Percentiles rank a stretch among this genome's conserved stretches.
Conservation (phyloP, 2,113 vertebrate genomes). For the Gasterosteus nipponicus region DNA sequence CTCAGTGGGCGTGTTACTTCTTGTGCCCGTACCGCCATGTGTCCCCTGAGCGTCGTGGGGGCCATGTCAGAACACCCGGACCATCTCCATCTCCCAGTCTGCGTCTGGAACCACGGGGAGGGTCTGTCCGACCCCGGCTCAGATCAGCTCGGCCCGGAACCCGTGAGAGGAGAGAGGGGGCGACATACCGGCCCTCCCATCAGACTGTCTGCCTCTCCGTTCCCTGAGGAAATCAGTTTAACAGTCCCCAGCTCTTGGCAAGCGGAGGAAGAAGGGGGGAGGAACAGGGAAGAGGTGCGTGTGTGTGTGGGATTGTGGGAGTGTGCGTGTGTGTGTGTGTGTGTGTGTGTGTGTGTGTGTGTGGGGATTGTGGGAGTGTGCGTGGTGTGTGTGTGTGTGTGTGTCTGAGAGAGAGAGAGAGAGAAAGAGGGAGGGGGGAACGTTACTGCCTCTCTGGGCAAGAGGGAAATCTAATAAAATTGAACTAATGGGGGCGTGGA, state of each 20-base stretch:
- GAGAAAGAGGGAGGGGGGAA: neutral
- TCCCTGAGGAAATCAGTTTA: constrained; percentile 83
- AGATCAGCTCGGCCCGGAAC: constrained; percentile 58
- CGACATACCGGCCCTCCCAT: constrained; percentile 68
- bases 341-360: constrained; percentile 30
- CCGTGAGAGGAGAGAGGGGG: constrained; percentile 57
- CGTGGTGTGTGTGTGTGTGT: constrained; percentile 18
- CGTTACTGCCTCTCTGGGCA: constrained; percentile 78
- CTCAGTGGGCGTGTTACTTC: constrained; percentile 66
- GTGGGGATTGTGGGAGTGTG: too few species aligned
- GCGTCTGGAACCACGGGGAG: constrained; percentile 58
- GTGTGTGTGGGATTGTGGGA: neutral
- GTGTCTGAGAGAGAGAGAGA: constrained; percentile 6
- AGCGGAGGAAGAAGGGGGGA: constrained; percentile 62
- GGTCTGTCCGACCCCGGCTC: constrained; percentile 41
- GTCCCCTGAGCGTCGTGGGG: constrained; percentile 41
- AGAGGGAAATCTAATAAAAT: constrained; percentile 83
- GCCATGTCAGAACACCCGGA: constrained; percentile 59
- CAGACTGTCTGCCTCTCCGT: constrained; percentile 73
- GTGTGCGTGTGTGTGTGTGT: too few species aligned
- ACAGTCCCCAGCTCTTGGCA: constrained; percentile 78
- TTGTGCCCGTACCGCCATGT: constrained; percentile 58
- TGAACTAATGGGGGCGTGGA: constrained; percentile 78
- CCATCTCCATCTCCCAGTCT: constrained; percentile 51
- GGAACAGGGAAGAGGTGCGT: constrained; percentile 54